Evolutionary conservation across 2,797 vertebrate species (phyloP).

Genomic region (Trematomus bernacchii): DNA sequence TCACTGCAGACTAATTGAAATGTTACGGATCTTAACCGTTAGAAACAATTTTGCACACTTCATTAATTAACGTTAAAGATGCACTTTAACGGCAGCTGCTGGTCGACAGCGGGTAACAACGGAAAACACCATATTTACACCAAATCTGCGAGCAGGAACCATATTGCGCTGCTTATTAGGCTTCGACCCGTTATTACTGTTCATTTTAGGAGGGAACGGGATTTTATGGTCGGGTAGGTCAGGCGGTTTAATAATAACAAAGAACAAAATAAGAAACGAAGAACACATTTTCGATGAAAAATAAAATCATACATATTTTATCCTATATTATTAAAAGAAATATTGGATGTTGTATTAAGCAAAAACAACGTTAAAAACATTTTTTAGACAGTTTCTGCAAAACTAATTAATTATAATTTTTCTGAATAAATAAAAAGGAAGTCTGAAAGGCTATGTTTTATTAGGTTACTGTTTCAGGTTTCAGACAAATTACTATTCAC

Average conservation of each 20-base stretch:
- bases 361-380: background rate
- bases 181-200: slow-evolving; percentile 40
- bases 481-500: background rate
- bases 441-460: background rate
- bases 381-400: background rate
- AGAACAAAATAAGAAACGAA: background rate
- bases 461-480: background rate
- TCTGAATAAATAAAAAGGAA: background rate
- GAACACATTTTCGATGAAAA: background rate
- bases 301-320: background rate
- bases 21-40: slow-evolving; percentile 89
- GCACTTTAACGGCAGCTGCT: slow-evolving; percentile 90
- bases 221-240: background rate
- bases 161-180: slow-evolving; percentile 51
- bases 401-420: background rate
- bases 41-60: slow-evolving; percentile 89
- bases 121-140: slow-evolving; percentile 50
- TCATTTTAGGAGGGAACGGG: background rate
- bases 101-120: slow-evolving; percentile 75
- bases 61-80: slow-evolving; percentile 89
- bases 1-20: slow-evolving; percentile 83
- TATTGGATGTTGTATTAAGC: background rate
- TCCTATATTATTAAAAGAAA: background rate
- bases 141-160: slow-evolving; percentile 45
- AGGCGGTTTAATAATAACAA: background rate